phyloP scores from a whole-genome alignment of 2,113 vertebrate genomes.

The Canis aureus region DNA sequence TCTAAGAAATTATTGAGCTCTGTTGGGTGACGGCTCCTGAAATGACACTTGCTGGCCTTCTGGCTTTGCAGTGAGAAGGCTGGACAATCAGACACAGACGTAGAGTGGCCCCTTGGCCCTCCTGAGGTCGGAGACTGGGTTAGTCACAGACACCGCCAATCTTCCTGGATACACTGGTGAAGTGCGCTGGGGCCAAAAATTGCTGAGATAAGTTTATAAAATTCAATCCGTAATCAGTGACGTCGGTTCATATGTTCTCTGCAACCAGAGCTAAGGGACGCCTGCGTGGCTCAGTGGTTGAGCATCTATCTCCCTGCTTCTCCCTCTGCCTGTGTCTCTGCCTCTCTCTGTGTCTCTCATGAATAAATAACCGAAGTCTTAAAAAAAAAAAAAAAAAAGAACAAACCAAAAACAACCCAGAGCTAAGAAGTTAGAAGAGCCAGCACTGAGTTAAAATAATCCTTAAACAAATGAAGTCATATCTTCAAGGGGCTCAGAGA shows the following conservation, averaged over 20 bases:
- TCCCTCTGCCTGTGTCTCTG: too few species aligned
- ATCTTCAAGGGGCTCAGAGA: background rate
- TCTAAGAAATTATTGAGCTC: background rate
- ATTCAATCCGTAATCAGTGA: background rate
- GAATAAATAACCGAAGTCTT: too few species aligned
- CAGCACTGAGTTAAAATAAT: conserved; percentile 14
- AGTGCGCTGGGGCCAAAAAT: background rate
- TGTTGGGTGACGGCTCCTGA: background rate
- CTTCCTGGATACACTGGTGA: background rate
- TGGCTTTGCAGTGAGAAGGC: background rate
- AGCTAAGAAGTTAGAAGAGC: background rate
- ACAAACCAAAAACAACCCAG: background rate
- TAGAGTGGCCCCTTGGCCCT: background rate
- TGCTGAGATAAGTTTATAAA: background rate
- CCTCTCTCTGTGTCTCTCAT: too few species aligned
- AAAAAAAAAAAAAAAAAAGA: too few species aligned
- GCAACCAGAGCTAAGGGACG: background rate
- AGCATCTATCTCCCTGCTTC: too few species aligned
- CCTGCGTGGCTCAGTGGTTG: too few species aligned
- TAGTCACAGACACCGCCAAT: background rate
- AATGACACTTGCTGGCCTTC: background rate
- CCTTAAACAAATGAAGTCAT: background rate
- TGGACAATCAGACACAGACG: background rate
- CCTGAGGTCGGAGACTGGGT: background rate
- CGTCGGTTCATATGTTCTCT: background rate